Evolutionary conservation across 2,113 vertebrate species (phyloP).

Genomic region (Oncorhynchus gorbuscha): DNA sequence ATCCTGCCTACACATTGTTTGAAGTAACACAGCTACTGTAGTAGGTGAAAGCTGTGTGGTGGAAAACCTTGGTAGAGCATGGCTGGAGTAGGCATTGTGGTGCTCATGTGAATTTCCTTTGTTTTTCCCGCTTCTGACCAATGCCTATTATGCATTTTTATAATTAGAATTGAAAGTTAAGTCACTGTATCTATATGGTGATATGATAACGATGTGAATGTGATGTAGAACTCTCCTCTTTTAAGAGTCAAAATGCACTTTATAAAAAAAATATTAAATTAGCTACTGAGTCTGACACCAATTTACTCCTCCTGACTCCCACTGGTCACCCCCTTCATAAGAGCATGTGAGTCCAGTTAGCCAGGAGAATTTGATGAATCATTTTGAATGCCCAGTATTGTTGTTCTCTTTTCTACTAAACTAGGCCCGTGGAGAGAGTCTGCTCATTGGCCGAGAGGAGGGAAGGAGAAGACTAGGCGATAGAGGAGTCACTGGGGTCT

Average conservation of each 20-base stretch:
- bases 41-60: too few species aligned
- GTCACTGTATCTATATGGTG: not conserved
- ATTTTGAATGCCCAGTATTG: constrained; percentile 66
- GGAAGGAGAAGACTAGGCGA: not conserved
- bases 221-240: not conserved
- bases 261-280: constrained; percentile 41
- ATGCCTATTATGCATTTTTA: too few species aligned
- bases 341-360: constrained; percentile 74
- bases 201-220: not conserved
- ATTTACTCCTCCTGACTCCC: constrained; percentile 27
- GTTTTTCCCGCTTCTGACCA: too few species aligned
- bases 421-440: constrained; percentile 10
- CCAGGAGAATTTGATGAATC: constrained; percentile 59
- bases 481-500: not conserved
- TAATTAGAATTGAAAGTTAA: not conserved
- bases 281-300: constrained; percentile 18
- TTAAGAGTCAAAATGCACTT: constrained; percentile 2
- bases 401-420: constrained; percentile 44
- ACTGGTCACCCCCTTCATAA: constrained; percentile 29
- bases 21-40: too few species aligned
- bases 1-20: too few species aligned
- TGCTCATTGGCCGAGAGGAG: constrained; percentile 22
- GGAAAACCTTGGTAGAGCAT: too few species aligned
- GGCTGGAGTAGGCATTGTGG: too few species aligned
- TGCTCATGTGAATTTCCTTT: too few species aligned